Base-by-base conservation (phyloP, 2,888 invertebrate species). In the Perithous albicinctus region DNA sequence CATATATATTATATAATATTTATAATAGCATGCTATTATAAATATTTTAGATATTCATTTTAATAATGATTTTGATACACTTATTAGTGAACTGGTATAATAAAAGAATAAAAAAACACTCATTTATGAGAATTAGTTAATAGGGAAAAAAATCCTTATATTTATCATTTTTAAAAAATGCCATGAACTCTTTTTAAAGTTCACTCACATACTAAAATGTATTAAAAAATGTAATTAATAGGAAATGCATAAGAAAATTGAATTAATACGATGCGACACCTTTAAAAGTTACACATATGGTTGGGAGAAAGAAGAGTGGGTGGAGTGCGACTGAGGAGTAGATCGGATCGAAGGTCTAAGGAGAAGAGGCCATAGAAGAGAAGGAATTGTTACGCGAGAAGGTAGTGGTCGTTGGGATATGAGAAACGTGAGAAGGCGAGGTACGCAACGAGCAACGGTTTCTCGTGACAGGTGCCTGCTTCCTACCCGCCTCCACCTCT, bases 281-380 rank as follows among this genome's bases (percentile, higher is more conserved):
- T 26, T 10, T 64, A 61, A 43, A 12, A 73, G 70, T 74, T 59
- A 43, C 35, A 73, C 56, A 26, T 1, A 56, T 18, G 32, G 43
- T 59, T 54, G 18, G 35, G 56, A 75, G 56, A 15, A 56, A 63
- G 41, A 66, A 77, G 48, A 18, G 73, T 46, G 67, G 48, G 54
- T 29, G 43, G 23, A 54, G n/a, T 64, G 61, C 64, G 72, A 79
- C 80, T 74, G 69, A 64, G 59, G 63, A 59, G 74, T 46, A 48
- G 78, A 74, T 74, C 29, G 78, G 69, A 79, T 69, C 73, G 82
- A 85, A 82, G 80, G 75, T 54, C 66, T 72, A 67, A 66, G 70
- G 72, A 67, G 85, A 73, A 70, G 85, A 88, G 84, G 79, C 87
- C 82, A 56, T 87, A 86, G 79, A 86, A 87, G 85, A 80, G 83